These are phyloP conservation scores for Ondatra zibethicus DNA, from an alignment of 2,113 vertebrate species.

Conservation along the genomic window DNA sequence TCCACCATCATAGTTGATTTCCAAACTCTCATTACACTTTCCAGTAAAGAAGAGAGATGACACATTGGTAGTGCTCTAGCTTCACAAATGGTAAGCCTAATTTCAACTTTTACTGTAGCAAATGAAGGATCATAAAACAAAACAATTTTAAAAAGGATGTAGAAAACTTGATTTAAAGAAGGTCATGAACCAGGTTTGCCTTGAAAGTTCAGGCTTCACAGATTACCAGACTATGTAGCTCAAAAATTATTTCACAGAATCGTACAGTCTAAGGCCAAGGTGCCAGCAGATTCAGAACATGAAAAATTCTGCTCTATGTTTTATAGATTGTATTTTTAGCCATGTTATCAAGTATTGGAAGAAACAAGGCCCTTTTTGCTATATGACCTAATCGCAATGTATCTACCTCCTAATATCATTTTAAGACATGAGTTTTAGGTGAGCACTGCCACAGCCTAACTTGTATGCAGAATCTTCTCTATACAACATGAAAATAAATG, in stretches of 20 bases:
- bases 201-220: background rate
- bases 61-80: background rate
- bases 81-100: background rate
- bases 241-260: background rate
- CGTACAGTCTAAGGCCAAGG: background rate
- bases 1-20: background rate
- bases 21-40: background rate
- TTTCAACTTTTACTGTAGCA: background rate
- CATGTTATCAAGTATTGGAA: too few species aligned
- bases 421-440: background rate
- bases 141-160: background rate
- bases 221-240: background rate
- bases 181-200: background rate
- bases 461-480: background rate
- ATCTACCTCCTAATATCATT: background rate
- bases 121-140: background rate
- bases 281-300: background rate
- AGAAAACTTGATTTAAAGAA: background rate
- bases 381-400: background rate
- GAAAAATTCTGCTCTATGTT: fast-evolving
- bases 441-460: background rate
- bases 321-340: background rate
- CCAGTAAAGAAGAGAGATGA: background rate
- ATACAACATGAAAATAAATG: background rate
- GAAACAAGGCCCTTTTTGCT: background rate